Evolutionary conservation across 2,888 invertebrate genomes (phyloP).

Genomic region (Esperia sulphurella): DNA sequence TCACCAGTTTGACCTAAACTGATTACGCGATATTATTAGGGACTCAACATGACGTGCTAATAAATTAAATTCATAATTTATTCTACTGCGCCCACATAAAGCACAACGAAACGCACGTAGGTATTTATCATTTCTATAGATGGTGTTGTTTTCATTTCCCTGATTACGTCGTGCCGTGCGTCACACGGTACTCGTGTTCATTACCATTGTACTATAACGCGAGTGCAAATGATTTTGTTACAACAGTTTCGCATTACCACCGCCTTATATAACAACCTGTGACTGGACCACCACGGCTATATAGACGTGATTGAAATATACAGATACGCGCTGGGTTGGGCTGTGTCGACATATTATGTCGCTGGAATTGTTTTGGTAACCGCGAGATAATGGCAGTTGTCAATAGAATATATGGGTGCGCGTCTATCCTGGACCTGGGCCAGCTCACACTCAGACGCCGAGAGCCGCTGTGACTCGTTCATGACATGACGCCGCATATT

Average conservation of each 20-base stretch:
- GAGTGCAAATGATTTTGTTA: slow-evolving; percentile 28
- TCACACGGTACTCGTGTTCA: slow-evolving; percentile 30
- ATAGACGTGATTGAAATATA: background rate
- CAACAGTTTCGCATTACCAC: slow-evolving; percentile 2
- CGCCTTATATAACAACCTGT: background rate
- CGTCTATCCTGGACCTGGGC: slow-evolving; percentile 55
- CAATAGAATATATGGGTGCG: slow-evolving; percentile 29
- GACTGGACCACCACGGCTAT: background rate
- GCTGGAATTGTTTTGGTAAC: slow-evolving; percentile 12
- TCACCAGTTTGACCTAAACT: background rate
- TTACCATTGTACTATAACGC: slow-evolving; percentile 7
- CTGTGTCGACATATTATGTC: too few relatives aligned
- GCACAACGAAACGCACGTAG: slow-evolving; percentile 6
- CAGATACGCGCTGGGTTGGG: too few relatives aligned
- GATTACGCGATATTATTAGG: background rate
- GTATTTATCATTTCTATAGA: slow-evolving; percentile 24
- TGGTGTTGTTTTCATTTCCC: slow-evolving; percentile 32
- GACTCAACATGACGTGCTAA: slow-evolving; percentile 10
- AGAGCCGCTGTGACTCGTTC: slow-evolving; percentile 48
- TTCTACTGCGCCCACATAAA: slow-evolving; percentile 14
- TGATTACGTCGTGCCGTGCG: slow-evolving; percentile 39
- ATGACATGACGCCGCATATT: slow-evolving; percentile 76
- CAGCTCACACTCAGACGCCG: slow-evolving; percentile 35
- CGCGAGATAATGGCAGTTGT: slow-evolving; percentile 26
- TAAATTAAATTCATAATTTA: slow-evolving; percentile 17